A percentile compares a stretch with the other conserved stretches of the same genome.
Conservation (phyloP, 2,113 vertebrate genomes). For the Petaurus breviceps region DNA sequence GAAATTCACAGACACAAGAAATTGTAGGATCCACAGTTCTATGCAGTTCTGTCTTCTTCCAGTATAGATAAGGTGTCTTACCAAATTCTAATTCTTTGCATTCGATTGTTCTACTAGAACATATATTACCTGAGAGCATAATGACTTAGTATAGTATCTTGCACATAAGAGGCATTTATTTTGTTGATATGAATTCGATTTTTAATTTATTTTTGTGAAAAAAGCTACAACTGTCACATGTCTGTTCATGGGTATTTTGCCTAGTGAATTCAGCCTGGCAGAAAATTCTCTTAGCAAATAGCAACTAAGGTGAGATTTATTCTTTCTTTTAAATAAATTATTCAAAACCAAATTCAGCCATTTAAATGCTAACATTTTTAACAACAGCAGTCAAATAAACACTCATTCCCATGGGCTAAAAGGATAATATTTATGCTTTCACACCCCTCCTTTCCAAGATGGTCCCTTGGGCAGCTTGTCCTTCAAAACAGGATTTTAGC, state of each 20-base stretch:
- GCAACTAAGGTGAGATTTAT: slow-evolving; percentile 32
- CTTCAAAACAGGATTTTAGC: slow-evolving; percentile 39
- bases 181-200: background rate
- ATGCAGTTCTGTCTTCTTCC: slow-evolving; percentile 60
- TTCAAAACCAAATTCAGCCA: slow-evolving; percentile 16
- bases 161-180: background rate
- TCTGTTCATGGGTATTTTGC: slow-evolving; percentile 10
- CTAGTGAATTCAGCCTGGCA: slow-evolving; percentile 38
- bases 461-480: background rate
- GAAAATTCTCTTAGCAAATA: slow-evolving; percentile 53
- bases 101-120: slow-evolving; percentile 63
- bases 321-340: slow-evolving; percentile 51
- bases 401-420: background rate
- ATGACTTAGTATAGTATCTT: background rate
- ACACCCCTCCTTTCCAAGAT: slow-evolving; percentile 27
- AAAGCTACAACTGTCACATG: background rate
- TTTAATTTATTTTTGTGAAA: background rate
- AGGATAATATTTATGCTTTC: background rate
- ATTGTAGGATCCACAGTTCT: slow-evolving; percentile 60
- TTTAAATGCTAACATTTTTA: slow-evolving; percentile 51
- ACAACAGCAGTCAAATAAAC: slow-evolving; percentile 16
- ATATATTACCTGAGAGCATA: background rate
- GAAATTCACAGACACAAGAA: slow-evolving; percentile 60
- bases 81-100: slow-evolving; percentile 62
- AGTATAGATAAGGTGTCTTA: background rate